Base-by-base conservation (phyloP, 2,113 vertebrate species). In the Takifugu flavidus region DNA sequence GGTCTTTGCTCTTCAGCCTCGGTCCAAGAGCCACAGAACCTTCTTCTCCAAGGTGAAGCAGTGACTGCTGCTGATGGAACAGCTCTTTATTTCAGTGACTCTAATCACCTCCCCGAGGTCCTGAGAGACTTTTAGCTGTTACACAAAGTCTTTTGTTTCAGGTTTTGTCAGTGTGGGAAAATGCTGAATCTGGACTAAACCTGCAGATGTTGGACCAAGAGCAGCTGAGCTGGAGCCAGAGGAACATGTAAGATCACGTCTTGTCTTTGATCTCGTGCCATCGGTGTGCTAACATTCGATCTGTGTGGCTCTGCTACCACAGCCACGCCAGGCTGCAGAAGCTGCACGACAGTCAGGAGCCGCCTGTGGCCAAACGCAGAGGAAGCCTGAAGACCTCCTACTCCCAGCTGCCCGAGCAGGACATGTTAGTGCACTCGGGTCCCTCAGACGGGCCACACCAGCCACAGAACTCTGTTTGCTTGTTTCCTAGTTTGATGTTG, bases 41-140 rank as follows among this genome's bases (percentile, higher is more conserved):
- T 96, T 98, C 83, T 97, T 95, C 77, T 93, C 93, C 61, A 90
- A 95, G 94, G 96, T 98, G 13, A 75, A 50, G 26, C 13, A 13
- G 42, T 6, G 42, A 12, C 1, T 6, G 13, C 42, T 42, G 3
- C 20, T 20, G 20, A 20, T 20, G 20, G 20, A 20, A 20, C 8
- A 46, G 29, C 31, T 62, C 1, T 20, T 20, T 20, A 20, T 20
- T 20, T 20, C 20, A 59, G 6, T 13, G 42, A 3, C n/a, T n/a
- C 26, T 11, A 76, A 42, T 1, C 29, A 52, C 49, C 28, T 26
- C 25, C 50, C 13, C 51, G 34, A 39, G 34, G 7, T 39, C 34
- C 34, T 39, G 1, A 11, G 34, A 2, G 7, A 8, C 11, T 1
- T 39, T 39, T 10, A 39, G 34, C 34, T 2, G 34, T 39, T 1